A percentile compares a stretch with the other conserved stretches of the same genome.
These are phyloP conservation scores for Amiota minor DNA, from an alignment of 2,888 invertebrate genomes.

Conservation along the genomic window DNA sequence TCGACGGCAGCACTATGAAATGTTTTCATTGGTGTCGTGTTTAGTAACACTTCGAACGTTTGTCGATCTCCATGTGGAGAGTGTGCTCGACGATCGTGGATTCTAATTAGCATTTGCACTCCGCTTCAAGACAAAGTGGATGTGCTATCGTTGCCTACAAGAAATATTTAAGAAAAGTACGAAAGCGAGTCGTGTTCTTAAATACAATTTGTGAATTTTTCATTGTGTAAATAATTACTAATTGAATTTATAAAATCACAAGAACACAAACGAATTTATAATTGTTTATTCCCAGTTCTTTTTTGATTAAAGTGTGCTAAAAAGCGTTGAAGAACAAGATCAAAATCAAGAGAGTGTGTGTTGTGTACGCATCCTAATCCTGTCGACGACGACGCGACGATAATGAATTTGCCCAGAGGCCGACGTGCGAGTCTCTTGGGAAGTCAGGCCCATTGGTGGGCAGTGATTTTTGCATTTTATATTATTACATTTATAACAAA, in stretches of 20 bases:
- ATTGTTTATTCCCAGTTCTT: slow-evolving; percentile 59
- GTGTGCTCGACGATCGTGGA: slow-evolving; percentile 69
- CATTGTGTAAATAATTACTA: background rate
- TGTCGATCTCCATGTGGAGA: slow-evolving; percentile 74
- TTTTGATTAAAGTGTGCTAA: slow-evolving; percentile 57
- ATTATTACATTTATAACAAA: slow-evolving; percentile 58
- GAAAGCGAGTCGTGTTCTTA: background rate
- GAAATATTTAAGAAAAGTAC: background rate
- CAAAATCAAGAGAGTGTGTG: slow-evolving; percentile 15
- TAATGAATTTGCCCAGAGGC: slow-evolving; percentile 71
- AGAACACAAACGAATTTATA: background rate
- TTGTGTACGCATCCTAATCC: slow-evolving; percentile 42
- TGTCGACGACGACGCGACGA: slow-evolving; percentile 53
- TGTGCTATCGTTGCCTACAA: slow-evolving; percentile 15
- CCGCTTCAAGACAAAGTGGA: background rate
- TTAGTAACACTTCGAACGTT: slow-evolving; percentile 74
- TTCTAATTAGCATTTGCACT: slow-evolving; percentile 49
- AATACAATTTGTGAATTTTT: background rate
- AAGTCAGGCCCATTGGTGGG: slow-evolving; percentile 56
- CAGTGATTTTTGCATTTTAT: slow-evolving; percentile 61
- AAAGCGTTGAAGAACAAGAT: slow-evolving; percentile 35
- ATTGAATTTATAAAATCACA: background rate
- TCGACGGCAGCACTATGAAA: slow-evolving; percentile 58
- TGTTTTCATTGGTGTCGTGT: slow-evolving; percentile 69
- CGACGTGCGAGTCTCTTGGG: slow-evolving; percentile 71